phyloP scores from a whole-genome alignment of 2,888 invertebrate genomes.

The Diarsia brunnea region DNA sequence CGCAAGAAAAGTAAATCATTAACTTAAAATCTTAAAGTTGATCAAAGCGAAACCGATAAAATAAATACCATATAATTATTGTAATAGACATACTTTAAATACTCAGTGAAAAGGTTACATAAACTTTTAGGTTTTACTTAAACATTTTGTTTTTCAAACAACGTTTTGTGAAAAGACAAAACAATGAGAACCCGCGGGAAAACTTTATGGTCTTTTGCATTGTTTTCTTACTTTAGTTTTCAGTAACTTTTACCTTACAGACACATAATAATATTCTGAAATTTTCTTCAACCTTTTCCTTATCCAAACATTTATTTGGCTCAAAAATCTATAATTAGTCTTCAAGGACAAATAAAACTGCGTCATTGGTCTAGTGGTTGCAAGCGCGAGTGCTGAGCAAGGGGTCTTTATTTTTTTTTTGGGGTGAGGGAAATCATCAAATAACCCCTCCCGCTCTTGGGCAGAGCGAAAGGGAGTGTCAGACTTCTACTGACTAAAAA shows the following conservation, averaged over 20 bases:
- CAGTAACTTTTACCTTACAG: conserved; percentile 15
- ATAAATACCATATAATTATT: not conserved
- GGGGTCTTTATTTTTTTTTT: too few relatives aligned
- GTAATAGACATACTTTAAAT: not conserved
- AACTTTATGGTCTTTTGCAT: conserved; percentile 20
- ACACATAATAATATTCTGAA: conserved; percentile 14
- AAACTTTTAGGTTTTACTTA: not conserved
- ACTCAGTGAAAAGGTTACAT: not conserved
- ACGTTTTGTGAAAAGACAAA: conserved; percentile 25
- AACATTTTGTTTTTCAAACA: conserved; percentile 27
- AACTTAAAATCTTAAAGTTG: not conserved
- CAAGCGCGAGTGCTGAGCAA: too few relatives aligned
- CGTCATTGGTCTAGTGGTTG: too few relatives aligned
- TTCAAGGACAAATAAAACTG: not conserved
- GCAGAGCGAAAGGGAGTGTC: too few relatives aligned
- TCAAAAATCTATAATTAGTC: conserved; percentile 23
- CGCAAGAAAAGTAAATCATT: not conserved
- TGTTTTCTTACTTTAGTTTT: conserved; percentile 36
- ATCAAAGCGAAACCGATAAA: not conserved
- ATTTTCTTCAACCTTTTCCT: conserved; percentile 1
- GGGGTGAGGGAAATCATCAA: too few relatives aligned
- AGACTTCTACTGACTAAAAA: too few relatives aligned
- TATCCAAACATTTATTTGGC: conserved; percentile 8
- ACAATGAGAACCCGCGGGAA: conserved; percentile 31
- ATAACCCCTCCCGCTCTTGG: too few relatives aligned